phyloP scores from a whole-genome alignment of 2,113 vertebrate species.

The Phalacrocorax pelagicus region DNA sequence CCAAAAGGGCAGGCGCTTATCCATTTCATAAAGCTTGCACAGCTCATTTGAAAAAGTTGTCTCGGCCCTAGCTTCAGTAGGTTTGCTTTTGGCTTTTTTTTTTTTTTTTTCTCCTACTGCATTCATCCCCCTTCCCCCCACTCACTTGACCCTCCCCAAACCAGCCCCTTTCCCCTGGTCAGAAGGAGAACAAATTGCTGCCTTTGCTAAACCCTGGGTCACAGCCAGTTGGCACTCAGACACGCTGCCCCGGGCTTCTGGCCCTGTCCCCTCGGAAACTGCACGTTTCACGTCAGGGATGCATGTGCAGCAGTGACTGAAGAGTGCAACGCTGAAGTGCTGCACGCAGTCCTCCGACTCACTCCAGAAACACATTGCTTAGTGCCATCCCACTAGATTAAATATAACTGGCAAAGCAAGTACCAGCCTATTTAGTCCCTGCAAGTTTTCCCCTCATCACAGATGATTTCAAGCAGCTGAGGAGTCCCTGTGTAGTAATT shows the following conservation, averaged over 20 bases:
- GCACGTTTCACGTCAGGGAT: background rate
- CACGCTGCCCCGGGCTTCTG: background rate
- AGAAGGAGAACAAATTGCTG: conserved; percentile 26
- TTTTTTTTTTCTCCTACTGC: background rate
- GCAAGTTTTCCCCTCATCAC: background rate
- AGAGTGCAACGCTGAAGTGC: background rate
- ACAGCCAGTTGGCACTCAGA: conserved; percentile 22
- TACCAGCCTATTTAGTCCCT: background rate
- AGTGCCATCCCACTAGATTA: background rate
- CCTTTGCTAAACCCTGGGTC: background rate
- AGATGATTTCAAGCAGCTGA: background rate
- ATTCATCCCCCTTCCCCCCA: background rate
- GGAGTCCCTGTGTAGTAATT: background rate
- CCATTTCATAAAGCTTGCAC: background rate
- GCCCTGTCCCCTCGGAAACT: background rate
- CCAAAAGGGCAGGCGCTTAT: background rate
- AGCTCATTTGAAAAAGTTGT: background rate
- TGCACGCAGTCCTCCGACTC: background rate
- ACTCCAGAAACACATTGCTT: background rate
- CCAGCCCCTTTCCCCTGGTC: conserved; percentile 22
- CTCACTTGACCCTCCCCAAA: background rate
- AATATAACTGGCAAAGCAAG: background rate
- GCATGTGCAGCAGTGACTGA: background rate
- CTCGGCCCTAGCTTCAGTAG: background rate
- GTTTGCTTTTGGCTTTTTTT: background rate